A percentile compares a stretch with the other conserved stretches of the same genome.
Conservation (phyloP, 2,797 vertebrate genomes). For the Gymnodraco acuticeps region DNA sequence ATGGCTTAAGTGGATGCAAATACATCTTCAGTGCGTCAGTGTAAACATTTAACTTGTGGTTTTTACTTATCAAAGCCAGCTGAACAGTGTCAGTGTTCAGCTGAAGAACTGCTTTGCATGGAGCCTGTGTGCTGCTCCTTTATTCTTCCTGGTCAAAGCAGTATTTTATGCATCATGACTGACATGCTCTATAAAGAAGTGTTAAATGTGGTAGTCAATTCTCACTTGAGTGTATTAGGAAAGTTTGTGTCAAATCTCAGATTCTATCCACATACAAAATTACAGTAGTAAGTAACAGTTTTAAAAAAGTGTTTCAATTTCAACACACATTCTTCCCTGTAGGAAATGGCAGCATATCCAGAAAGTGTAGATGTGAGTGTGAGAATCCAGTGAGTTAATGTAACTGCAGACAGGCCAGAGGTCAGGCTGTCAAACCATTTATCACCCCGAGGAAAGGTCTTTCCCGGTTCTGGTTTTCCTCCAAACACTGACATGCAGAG, state of each 20-base stretch:
- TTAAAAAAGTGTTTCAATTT: background rate
- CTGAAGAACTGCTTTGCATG: conserved; percentile 63
- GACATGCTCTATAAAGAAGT: background rate
- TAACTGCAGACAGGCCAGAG: conserved; percentile 16
- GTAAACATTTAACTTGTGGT: conserved; percentile 42
- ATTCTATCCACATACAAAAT: background rate
- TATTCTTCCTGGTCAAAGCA: background rate
- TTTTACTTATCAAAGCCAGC: conserved; percentile 47
- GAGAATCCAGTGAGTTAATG: background rate
- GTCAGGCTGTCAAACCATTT: conserved; percentile 45
- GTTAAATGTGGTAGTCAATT: background rate
- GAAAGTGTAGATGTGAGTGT: background rate
- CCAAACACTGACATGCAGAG: conserved; percentile 42
- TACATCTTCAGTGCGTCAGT: background rate
- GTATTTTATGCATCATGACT: background rate
- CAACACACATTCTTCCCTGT: no score
- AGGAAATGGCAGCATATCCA: no score
- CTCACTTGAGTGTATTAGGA: background rate
- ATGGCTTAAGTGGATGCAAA: conserved; percentile 49
- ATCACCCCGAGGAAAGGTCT: conserved; percentile 33
- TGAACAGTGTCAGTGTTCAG: conserved; percentile 54
- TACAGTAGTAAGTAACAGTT: background rate
- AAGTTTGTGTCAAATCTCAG: background rate
- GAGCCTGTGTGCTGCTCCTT: conserved; percentile 1
- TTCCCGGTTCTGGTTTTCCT: conserved; percentile 52